Percentiles rank a stretch among this genome's conserved stretches.
These are phyloP conservation scores for Psittacus erithacus DNA, from an alignment of 2,113 vertebrate species.

Conservation along the genomic window DNA sequence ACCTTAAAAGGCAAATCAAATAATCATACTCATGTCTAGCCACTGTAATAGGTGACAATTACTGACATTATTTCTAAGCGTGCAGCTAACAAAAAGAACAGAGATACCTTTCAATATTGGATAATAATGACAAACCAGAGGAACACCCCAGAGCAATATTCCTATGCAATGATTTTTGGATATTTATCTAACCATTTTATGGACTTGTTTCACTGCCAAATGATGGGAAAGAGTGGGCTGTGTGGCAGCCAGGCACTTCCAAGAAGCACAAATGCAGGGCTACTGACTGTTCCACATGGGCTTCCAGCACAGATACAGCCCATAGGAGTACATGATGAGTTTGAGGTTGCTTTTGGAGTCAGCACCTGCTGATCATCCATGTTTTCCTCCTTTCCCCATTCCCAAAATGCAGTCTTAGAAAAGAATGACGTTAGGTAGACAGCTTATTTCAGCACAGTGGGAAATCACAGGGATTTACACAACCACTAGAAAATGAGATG, in stretches of 20 bases:
- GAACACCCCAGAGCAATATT: neutral
- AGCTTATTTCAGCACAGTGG: neutral
- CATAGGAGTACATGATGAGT: neutral
- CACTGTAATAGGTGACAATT: slow-evolving; percentile 5
- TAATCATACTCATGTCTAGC: neutral
- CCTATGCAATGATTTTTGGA: neutral
- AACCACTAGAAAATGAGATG: neutral
- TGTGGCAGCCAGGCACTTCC: neutral
- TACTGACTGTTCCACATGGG: accelerated
- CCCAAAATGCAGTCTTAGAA: neutral
- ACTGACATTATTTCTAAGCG: neutral
- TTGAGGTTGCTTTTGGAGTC: neutral
- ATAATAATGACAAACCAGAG: slow-evolving; percentile 12
- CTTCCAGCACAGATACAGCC: neutral
- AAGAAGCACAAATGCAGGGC: neutral
- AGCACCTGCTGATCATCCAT: neutral
- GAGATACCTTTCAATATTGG: neutral
- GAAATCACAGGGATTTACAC: neutral
- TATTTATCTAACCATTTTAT: neutral
- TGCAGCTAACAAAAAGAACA: neutral
- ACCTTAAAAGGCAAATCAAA: slow-evolving; percentile 52
- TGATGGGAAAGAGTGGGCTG: neutral
- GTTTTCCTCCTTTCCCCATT: neutral
- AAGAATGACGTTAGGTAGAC: neutral
- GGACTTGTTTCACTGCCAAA: neutral